phyloP scores from a whole-genome alignment of 1,140 invertebrate species.

The Leguminivora glycinivorella region DNA sequence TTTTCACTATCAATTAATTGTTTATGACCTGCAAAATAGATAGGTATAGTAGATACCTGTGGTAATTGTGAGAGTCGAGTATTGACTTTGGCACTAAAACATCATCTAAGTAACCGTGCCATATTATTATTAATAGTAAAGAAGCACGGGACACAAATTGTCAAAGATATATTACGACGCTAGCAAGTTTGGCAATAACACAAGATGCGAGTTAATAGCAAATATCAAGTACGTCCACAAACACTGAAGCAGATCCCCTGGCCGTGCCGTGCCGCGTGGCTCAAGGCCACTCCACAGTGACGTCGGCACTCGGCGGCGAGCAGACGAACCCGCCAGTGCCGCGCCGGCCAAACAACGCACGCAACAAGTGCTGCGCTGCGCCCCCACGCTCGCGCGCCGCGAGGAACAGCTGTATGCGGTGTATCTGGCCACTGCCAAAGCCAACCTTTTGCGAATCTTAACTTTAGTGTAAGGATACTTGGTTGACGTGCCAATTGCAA shows the following conservation, averaged over 20 bases:
- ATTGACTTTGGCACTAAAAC: background rate
- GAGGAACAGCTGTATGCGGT: constrained; percentile 46
- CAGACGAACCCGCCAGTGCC: constrained; percentile 40
- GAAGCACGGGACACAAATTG: background rate
- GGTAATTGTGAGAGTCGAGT: background rate
- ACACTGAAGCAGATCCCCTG: constrained; percentile 42
- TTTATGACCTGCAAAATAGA: background rate
- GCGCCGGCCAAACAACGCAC: constrained; percentile 57
- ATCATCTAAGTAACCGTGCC: background rate
- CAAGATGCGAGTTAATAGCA: constrained; percentile 5
- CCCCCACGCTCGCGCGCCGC: constrained; percentile 44
- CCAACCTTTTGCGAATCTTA: no score
- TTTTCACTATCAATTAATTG: background rate
- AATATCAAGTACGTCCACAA: constrained; percentile 21
- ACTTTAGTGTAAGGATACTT: no score
- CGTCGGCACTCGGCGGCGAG: constrained; percentile 61
- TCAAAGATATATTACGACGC: background rate
- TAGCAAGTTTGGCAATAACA: constrained; percentile 19
- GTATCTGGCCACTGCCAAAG: no score
- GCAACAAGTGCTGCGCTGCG: constrained; percentile 72
- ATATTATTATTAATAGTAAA: constrained; percentile 8
- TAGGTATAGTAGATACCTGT: no score
- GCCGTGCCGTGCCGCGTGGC: constrained; percentile 52
- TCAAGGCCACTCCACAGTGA: constrained; percentile 65
- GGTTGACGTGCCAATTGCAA: no score